Conservation (phyloP, 2,797 vertebrate genomes). For the Schizopygopsis malacanthus region DNA sequence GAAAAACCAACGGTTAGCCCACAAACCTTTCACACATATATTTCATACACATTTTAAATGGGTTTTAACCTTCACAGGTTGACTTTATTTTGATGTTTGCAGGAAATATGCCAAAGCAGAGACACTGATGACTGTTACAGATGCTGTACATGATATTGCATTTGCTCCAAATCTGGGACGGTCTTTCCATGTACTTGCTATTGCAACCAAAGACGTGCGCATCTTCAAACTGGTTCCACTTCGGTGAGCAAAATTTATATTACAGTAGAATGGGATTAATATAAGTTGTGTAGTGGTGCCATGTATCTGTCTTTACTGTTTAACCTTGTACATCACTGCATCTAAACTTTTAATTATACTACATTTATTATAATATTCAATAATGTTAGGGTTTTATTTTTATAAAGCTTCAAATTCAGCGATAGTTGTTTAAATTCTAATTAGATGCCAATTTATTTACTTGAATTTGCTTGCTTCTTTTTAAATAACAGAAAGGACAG, state of each 20-base stretch:
- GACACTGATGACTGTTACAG: slow-evolving; percentile 93
- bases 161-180: slow-evolving; percentile 97
- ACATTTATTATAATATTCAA: not conserved
- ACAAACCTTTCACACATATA: not conserved
- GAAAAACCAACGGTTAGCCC: not conserved
- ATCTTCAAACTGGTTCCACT: slow-evolving; percentile 96
- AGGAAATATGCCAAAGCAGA: slow-evolving; percentile 96
- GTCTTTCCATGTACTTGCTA: slow-evolving; percentile 95
- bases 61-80: not conserved
- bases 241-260: slow-evolving; percentile 77
- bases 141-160: slow-evolving; percentile 94
- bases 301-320: not conserved
- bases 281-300: not conserved
- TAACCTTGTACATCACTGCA: not conserved
- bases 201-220: slow-evolving; percentile 96
- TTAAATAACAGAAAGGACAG: slow-evolving; percentile 84
- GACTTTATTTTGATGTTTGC: not conserved
- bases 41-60: not conserved
- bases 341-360: not conserved
- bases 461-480: not conserved
- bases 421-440: not conserved
- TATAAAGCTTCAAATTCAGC: not conserved
- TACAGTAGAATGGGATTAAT: not conserved
- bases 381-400: not conserved
- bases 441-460: slow-evolving; percentile 68